These are phyloP conservation scores for Hypsibius dujardini DNA, from an alignment of 1,140 invertebrate species.

Conservation along the genomic window DNA sequence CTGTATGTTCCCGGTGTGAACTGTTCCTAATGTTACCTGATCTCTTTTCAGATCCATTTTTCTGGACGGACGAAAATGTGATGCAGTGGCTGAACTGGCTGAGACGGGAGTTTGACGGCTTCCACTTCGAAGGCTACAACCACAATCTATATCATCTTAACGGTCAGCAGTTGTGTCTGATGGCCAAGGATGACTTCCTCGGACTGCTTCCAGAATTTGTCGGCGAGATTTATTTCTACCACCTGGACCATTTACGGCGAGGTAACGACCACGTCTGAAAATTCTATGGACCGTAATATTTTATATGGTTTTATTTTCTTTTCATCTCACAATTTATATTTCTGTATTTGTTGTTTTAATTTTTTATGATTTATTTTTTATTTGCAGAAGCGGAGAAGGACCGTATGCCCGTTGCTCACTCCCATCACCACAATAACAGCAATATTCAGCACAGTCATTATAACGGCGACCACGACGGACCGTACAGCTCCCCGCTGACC, in stretches of 20 bases:
- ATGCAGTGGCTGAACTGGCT: slow-evolving; percentile 32
- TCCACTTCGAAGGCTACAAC: slow-evolving; percentile 28
- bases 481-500: too few species aligned
- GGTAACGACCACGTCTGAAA: too few species aligned
- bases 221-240: background rate
- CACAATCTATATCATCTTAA: slow-evolving; percentile 22
- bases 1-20: too few species aligned
- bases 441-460: background rate
- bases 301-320: too few species aligned
- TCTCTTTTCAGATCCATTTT: slow-evolving; percentile 28
- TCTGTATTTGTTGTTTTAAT: too few species aligned
- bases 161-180: background rate
- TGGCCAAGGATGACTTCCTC: background rate
- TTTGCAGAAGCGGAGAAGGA: slow-evolving; percentile 1
- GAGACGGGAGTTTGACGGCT: slow-evolving; percentile 29
- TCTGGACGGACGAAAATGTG: slow-evolving; percentile 30
- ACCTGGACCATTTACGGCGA: background rate
- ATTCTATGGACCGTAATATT: too few species aligned
- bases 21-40: too few species aligned
- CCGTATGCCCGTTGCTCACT: background rate
- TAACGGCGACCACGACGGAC: background rate
- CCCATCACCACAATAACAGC: background rate
- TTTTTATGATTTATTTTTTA: too few species aligned
- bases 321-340: too few species aligned
- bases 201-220: background rate